Conservation (phyloP, 2,888 invertebrate genomes). For the Pseudococcus longispinus region DNA sequence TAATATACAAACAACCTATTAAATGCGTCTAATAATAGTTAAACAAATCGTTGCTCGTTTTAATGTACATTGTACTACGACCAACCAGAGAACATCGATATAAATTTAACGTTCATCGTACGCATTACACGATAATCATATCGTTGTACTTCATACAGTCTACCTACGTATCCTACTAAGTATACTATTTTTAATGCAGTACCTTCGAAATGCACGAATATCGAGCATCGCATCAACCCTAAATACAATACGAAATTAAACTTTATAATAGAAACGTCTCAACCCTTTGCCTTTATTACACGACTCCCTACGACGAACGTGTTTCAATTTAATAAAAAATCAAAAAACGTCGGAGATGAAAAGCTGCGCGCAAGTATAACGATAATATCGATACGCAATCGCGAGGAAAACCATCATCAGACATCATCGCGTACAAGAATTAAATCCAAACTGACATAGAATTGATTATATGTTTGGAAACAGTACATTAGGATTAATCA, state of each 20-base stretch:
- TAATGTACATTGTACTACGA: slow-evolving; percentile 13
- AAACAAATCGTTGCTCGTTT: slow-evolving; percentile 22
- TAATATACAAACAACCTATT: slow-evolving; percentile 35
- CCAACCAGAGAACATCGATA: not conserved
- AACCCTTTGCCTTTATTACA: slow-evolving; percentile 15
- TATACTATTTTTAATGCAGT: not conserved
- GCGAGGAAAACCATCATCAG: not conserved
- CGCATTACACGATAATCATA: not conserved
- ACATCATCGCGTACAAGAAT: not conserved
- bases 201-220: not conserved
- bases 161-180: not conserved
- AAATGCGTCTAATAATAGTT: slow-evolving; percentile 39
- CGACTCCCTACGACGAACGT: slow-evolving; percentile 22
- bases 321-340: not conserved
- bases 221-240: not conserved
- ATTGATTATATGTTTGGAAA: not conserved
- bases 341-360: not conserved
- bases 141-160: not conserved
- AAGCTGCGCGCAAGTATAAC: not conserved
- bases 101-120: slow-evolving; percentile 8
- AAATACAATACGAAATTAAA: not conserved
- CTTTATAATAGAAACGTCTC: slow-evolving; percentile 20
- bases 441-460: not conserved
- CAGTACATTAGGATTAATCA: not conserved
- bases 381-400: not conserved